Evolutionary conservation across 2,113 vertebrate genomes (phyloP).

Genomic region (Oncorhynchus mykiss): DNA sequence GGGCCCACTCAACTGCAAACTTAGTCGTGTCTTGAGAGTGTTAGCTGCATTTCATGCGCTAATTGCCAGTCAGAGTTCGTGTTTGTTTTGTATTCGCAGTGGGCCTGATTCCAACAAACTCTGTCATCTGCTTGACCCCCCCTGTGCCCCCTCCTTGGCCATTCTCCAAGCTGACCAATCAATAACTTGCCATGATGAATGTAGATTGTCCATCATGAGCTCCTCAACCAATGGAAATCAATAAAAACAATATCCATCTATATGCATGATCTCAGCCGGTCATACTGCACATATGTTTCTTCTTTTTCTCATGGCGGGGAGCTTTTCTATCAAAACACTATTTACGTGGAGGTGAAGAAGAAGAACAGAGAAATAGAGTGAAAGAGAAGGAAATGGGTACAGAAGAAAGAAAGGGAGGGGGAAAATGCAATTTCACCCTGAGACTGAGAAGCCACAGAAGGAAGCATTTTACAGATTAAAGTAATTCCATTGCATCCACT

Average conservation of each 20-base stretch:
- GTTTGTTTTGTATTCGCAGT: constrained; percentile 1
- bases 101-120: constrained; percentile 32
- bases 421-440: constrained; percentile 61
- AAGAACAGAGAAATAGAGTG: not conserved
- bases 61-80: constrained; percentile 41
- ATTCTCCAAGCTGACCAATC: constrained; percentile 15
- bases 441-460: constrained; percentile 34
- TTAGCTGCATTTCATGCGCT: constrained; percentile 23
- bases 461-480: constrained; percentile 63
- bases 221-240: constrained; percentile 77
- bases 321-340: constrained; percentile 60
- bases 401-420: constrained; percentile 12
- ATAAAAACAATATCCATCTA: constrained; percentile 81
- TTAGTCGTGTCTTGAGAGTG: not conserved
- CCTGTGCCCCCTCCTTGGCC: constrained; percentile 29
- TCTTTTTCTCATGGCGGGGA: constrained; percentile 47
- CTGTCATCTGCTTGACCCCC: constrained; percentile 13
- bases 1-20: not conserved
- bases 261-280: constrained; percentile 60
- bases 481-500: constrained; percentile 57
- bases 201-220: constrained; percentile 68
- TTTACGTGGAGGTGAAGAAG: constrained; percentile 27
- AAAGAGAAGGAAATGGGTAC: not conserved
- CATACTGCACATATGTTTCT: constrained; percentile 58
- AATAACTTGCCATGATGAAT: constrained; percentile 69